Base-by-base conservation (phyloP, 2,888 invertebrate species). In the Panzeria rudis region DNA sequence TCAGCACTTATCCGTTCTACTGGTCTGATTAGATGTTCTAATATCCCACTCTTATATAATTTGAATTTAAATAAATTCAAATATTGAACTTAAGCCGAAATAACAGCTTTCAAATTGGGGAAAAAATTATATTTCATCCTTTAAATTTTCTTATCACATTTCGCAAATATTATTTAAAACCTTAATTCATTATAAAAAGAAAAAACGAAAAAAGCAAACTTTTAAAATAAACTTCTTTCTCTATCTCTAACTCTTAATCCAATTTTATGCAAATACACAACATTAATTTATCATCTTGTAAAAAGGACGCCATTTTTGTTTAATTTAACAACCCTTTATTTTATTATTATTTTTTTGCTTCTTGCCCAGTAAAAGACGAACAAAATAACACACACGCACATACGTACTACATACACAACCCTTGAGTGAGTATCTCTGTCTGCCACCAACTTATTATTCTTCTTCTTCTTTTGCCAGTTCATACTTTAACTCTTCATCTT, bases 291-390 rank as follows among this genome's bases (percentile, higher is more conserved):
- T 82, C 82, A 82, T 85, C 78, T 82, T 78, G 78, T 79, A 66
- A 85, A 85, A 72, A 64, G 85, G 83, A 83, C 78, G 83, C 84
- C 86, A 84, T 86, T 86, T 86, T 82, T 78, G 73, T 86, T 81
- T 77, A 84, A 84, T 78, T 86, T 83, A 81, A 78, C 86, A 77
- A 75, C 84, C 80, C 80, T 69, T 78, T 80, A 47, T 61, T 77
- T 47, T 64, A 75, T n/a, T 56, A n/a, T 5, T 41, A 9, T 29
- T 17, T 25, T 20, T 38, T 64, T 54, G 32, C 35, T 62, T 23
- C 64, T 72, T 69, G 61, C 13, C 44, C 62, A 75, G 69, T n/a
- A 52, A 66, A 82, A 85, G 78, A 77, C 29, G 59, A 23, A 80
- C 61, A 54, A 47, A 23, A 56, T 15, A 35, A n/a, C 41, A 54